Percentiles rank a stretch among this genome's conserved stretches.
These are phyloP conservation scores for Dynastes maya DNA, from an alignment of 2,888 invertebrate species.

Conservation along the genomic window DNA sequence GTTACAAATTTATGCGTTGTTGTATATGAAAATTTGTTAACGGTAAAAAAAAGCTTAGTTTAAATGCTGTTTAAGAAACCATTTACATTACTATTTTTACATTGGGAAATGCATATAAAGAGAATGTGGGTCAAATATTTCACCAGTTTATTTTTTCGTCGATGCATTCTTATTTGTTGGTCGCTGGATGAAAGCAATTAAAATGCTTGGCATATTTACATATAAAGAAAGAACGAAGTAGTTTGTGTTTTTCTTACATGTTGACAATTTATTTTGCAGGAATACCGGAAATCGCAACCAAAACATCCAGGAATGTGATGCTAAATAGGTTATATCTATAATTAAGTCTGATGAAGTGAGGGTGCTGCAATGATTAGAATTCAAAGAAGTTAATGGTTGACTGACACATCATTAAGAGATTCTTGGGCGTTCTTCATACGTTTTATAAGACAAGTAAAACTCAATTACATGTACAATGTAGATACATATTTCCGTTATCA, in stretches of 20 bases:
- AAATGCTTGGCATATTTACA: constrained; percentile 35
- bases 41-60: too few relatives aligned
- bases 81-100: constrained; percentile 6
- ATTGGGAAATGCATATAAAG: background rate
- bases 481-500: background rate
- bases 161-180: constrained; percentile 19
- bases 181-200: constrained; percentile 35
- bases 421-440: constrained; percentile 4
- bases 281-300: constrained; percentile 31
- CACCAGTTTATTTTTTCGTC: constrained; percentile 14
- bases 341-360: constrained; percentile 23
- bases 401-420: constrained; percentile 36
- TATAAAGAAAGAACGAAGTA: constrained; percentile 15
- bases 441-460: background rate
- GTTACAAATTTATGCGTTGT: too few relatives aligned
- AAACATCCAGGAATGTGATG: constrained; percentile 37
- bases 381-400: constrained; percentile 24
- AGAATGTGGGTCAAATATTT: constrained; percentile 43
- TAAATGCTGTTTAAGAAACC: too few relatives aligned
- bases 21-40: too few relatives aligned
- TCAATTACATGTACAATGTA: background rate
- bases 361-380: constrained; percentile 9
- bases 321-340: constrained; percentile 45
- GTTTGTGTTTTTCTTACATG: constrained; percentile 29
- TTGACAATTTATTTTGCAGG: constrained; percentile 36